Conservation (phyloP, 2,113 vertebrate species). For the Cavia porcellus region DNA sequence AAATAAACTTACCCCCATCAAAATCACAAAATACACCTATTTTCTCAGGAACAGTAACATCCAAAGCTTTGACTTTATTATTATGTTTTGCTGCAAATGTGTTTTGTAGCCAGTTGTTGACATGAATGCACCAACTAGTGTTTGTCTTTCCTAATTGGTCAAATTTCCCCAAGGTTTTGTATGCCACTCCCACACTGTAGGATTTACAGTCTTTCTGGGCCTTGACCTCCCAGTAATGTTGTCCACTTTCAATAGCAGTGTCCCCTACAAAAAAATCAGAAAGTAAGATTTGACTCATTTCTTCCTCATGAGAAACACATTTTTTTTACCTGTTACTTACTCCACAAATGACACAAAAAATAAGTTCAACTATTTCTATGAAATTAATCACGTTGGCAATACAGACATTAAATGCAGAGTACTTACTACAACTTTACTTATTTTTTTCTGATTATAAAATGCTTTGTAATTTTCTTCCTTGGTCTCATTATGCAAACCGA, state of each 20-base stretch:
- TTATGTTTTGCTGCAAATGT: conserved; percentile 96
- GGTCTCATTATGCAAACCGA: not conserved
- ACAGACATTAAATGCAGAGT: conserved; percentile 5
- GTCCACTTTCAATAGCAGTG: conserved; percentile 90
- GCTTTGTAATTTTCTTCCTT: conserved; percentile 35
- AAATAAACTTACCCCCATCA: conserved; percentile 91
- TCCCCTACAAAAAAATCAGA: conserved; percentile 90
- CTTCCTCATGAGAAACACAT: not conserved
- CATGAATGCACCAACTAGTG: conserved; percentile 94
- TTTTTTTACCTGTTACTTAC: not conserved
- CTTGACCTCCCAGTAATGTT: conserved; percentile 96
- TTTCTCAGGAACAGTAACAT: conserved; percentile 91
- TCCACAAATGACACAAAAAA: conserved; percentile 29
- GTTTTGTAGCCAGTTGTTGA: conserved; percentile 97
- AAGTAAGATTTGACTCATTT: not conserved
- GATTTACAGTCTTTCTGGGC: conserved; percentile 96
- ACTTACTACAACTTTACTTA: conserved; percentile 9
- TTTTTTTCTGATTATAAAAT: conserved; percentile 49
- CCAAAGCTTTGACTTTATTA: conserved; percentile 94
- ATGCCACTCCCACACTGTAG: conserved; percentile 94
- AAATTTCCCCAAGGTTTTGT: conserved; percentile 94
- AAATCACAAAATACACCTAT: conserved; percentile 96
- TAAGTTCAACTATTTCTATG: not conserved
- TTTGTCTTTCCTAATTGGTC: conserved; percentile 96
- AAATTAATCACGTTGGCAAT: conserved; percentile 43